phyloP scores from a whole-genome alignment of 2,888 invertebrate genomes.

The Psylliodes chrysocephalus region DNA sequence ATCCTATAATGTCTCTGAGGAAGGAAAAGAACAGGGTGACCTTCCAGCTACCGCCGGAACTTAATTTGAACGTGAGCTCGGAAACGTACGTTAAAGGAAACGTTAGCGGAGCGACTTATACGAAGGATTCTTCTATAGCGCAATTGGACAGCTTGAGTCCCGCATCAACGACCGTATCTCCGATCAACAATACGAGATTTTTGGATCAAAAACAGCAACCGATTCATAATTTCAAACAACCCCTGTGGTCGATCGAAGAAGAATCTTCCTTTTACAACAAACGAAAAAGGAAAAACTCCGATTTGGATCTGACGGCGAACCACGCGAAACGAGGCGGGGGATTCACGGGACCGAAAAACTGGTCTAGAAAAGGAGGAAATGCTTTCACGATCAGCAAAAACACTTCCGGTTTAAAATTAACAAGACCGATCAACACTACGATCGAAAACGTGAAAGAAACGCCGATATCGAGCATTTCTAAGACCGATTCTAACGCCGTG shows the following conservation, averaged over 20 bases:
- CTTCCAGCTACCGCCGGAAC: background rate
- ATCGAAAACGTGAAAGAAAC: conserved; percentile 14
- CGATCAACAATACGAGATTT: no score
- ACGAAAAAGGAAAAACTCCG: conserved; percentile 45
- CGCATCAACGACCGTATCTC: background rate
- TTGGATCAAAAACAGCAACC: no score
- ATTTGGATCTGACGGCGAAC: conserved; percentile 37
- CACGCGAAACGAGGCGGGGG: conserved; percentile 48
- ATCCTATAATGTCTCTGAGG: conserved; percentile 32
- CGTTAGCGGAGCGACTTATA: conserved; percentile 51
- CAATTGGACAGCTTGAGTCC: conserved; percentile 45
- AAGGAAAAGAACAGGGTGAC: background rate
- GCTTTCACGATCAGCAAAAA: conserved; percentile 44
- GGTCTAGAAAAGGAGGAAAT: conserved; percentile 47
- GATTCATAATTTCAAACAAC: no score
- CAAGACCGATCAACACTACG: conserved; percentile 20
- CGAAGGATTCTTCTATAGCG: conserved; percentile 47
- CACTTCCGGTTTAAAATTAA: conserved; percentile 47
- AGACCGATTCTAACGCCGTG: conserved; percentile 43
- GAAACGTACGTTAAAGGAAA: conserved; percentile 68
- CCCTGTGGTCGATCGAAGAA: conserved; percentile 67
- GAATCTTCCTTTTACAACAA: conserved; percentile 57
- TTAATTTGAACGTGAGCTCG: background rate
- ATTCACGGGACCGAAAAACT: conserved; percentile 35
- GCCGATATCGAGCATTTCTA: conserved; percentile 25